A percentile compares a stretch with the other conserved stretches of the same genome.
Conservation (phyloP, 1,140 invertebrate species). For the Oscheius sp. region DNA sequence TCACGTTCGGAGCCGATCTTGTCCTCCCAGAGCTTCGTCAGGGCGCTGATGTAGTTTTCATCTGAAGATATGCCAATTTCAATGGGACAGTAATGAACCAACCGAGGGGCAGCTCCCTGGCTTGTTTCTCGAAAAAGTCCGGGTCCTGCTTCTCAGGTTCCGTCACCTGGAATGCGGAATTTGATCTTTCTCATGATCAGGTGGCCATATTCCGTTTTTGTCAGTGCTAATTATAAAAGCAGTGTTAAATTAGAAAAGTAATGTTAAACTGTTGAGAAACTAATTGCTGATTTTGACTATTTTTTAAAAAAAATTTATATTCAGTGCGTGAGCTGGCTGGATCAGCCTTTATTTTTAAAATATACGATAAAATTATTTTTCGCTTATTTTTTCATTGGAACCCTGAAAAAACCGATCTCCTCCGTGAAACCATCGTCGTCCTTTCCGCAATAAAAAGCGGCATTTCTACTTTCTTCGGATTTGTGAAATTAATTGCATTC, state of each 20-base stretch:
- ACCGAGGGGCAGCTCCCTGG: constrained; percentile 50
- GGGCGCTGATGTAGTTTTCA: constrained; percentile 54
- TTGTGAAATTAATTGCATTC: not conserved
- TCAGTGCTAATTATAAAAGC: not conserved
- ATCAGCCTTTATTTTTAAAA: no score
- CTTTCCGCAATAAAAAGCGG: no score
- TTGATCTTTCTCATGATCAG: not conserved
- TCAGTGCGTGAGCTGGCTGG: no score
- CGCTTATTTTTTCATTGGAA: not conserved
- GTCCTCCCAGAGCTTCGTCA: constrained; percentile 51
- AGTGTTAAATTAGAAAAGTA: not conserved
- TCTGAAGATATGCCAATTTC: constrained; percentile 43
- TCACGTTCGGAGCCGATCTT: constrained; percentile 58
- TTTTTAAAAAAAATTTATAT: not conserved
- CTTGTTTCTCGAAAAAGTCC: constrained; percentile 58
- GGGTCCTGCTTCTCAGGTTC: constrained; percentile 55
- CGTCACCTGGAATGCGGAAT: constrained; percentile 31
- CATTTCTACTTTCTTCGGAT: not conserved
- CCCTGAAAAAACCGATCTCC: no score
- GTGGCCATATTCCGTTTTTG: not conserved
- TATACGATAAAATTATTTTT: not conserved
- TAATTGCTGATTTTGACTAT: not conserved
- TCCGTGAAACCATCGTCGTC: no score
- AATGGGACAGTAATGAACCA: not conserved
- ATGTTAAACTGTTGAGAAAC: not conserved